These are phyloP conservation scores for Murina feae DNA, from an alignment of 2,113 vertebrate species.

Conservation along the genomic window DNA sequence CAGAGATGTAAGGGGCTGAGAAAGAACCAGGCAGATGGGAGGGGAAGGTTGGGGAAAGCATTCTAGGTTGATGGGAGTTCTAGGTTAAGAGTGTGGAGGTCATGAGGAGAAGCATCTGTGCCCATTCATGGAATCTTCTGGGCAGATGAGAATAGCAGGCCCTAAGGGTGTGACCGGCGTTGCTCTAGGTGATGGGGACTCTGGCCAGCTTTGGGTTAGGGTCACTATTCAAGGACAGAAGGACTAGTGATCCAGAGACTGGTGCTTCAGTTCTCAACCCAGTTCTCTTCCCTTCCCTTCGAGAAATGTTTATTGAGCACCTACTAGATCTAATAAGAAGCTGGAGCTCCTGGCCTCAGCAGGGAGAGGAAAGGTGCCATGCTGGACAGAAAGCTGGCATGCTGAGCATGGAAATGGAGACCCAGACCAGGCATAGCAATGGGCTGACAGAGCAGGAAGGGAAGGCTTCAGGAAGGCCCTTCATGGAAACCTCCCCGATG, in stretches of 20 bases:
- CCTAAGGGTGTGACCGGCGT: not conserved
- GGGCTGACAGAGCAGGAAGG: accelerated
- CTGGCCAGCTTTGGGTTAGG: not conserved
- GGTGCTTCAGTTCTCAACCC: not conserved
- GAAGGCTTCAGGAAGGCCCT: not conserved
- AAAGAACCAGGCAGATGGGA: not conserved
- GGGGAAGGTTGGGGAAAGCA: not conserved
- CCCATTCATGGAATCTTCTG: accelerated
- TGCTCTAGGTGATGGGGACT: not conserved
- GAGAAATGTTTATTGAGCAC: not conserved
- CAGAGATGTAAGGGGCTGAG: not conserved
- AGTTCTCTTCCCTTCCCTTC: not conserved
- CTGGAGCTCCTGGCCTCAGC: not conserved
- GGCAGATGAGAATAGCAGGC: not conserved
- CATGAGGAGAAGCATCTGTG: not conserved
- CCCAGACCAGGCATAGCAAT: not conserved
- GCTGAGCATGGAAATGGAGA: not conserved
- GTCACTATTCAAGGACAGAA: not conserved
- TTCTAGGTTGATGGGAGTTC: not conserved
- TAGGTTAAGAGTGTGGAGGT: not conserved
- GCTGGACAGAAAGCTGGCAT: not conserved
- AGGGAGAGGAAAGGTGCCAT: not conserved
- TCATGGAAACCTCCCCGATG: not conserved
- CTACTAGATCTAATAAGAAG: not conserved
- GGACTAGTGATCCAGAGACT: not conserved